phyloP scores from a whole-genome alignment of 1,140 invertebrate species.

The Ctenoplectra terminalis region DNA sequence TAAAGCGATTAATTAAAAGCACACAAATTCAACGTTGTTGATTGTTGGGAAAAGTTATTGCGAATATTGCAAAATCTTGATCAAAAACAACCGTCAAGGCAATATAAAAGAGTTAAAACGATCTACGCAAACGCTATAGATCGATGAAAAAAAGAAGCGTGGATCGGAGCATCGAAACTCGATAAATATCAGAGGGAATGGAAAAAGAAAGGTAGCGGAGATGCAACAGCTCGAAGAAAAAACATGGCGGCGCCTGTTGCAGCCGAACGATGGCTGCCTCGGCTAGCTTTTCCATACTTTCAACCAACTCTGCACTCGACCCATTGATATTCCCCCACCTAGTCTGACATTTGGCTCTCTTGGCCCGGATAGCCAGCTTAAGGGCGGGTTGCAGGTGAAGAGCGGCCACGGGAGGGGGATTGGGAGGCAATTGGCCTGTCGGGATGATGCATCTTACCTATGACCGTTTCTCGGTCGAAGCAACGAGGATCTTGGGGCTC shows the following conservation, averaged over 20 bases:
- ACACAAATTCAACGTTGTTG: background rate
- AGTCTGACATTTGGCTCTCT: constrained; percentile 39
- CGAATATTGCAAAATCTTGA: background rate
- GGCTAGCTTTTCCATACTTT: constrained; percentile 38
- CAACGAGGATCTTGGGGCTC: constrained; percentile 58
- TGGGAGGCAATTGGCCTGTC: constrained; percentile 53
- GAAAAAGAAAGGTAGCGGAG: constrained; percentile 12
- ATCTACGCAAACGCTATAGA: too few species aligned
- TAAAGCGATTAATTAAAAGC: background rate
- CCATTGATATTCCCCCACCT: constrained; percentile 15
- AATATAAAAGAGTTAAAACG: too few species aligned
- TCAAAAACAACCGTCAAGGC: background rate
- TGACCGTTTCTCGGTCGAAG: constrained; percentile 40
- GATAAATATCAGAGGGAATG: background rate
- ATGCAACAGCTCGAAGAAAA: constrained; percentile 25
- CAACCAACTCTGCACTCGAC: background rate
- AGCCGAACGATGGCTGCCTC: constrained; percentile 53
- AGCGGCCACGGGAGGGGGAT: constrained; percentile 58
- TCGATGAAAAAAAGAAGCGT: background rate
- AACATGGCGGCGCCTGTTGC: constrained; percentile 55
- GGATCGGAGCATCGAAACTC: background rate
- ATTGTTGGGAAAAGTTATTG: background rate
- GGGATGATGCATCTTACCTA: constrained; percentile 55
- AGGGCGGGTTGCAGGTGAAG: constrained; percentile 68
- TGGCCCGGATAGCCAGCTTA: constrained; percentile 46